Evolutionary conservation across 2,888 invertebrate species (phyloP), one percentile per base, ranked within the genome.

Genomic region (Apamea sordens): DNA sequence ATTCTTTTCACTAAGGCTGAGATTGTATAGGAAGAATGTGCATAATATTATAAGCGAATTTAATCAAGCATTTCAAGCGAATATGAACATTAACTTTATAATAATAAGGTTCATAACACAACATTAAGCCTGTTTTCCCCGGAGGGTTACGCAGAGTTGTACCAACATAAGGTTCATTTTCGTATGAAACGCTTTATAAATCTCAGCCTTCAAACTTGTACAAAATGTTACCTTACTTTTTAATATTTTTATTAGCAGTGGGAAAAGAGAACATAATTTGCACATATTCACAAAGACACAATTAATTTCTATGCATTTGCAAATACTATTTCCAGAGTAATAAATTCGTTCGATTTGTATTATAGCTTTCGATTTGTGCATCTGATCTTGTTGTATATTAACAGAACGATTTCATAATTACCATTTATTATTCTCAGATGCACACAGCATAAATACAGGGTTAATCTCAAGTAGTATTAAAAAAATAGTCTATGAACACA

Each of bases 401-500:
- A 80, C 28, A 64, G 24, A 80, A 71, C 28, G 6, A 56, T 79
- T 63, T 24, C 13, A 36, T 47, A 41, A 71, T 4, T 81, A 65
- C 41, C 4, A 65, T 15, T 70, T 7, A 56, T 32, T 10, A n/a
- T 64, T 5, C 21, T 63, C 53, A 8, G 13, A 6, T 24, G 5
- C 53, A 61, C 0, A 0, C 6, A 28, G 18, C 15, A 10, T 41
- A 70, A 56, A 56, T 61, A 61, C 18, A 80, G 18, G 15, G 1
- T 69, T 68, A 68, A 83, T 80, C 63, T 80, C 64, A 69, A 56
- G 24, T n/a, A 56, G 56, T n/a, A n/a, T 61, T 28, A 28, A 50
- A 15, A 44, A 73, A 41, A 36, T 67, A 64, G 13, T 69, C 50
- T 80, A 53, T 82, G 72, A 85, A 86, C 69, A 86, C 73, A 77